Percentiles rank a stretch among this genome's conserved stretches.
phyloP scores from a whole-genome alignment of 2,113 vertebrate species.

The Alethe diademata region DNA sequence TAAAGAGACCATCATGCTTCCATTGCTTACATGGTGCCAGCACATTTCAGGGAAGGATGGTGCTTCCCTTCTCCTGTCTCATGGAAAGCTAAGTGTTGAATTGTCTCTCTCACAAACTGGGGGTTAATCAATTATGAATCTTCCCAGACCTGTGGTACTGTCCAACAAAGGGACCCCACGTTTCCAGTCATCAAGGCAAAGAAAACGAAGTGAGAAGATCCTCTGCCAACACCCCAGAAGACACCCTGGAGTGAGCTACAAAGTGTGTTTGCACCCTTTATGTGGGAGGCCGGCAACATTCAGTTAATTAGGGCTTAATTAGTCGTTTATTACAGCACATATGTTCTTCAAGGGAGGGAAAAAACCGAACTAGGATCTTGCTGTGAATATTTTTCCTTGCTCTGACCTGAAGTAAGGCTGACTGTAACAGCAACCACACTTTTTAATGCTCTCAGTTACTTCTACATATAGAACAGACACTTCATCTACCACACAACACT shows the following conservation, averaged over 20 bases:
- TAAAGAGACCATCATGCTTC: accelerated
- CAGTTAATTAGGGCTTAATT: not conserved
- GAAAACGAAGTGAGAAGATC: not conserved
- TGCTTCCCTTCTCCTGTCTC: not conserved
- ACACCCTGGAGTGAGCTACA: not conserved
- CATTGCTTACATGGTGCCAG: not conserved
- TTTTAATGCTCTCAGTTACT: not conserved
- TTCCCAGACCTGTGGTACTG: accelerated
- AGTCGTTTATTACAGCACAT: not conserved
- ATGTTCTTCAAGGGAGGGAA: not conserved
- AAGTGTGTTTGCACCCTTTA: not conserved
- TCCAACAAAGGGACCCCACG: not conserved
- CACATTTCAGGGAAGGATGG: not conserved
- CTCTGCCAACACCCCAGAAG: not conserved
- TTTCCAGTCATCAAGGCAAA: not conserved
- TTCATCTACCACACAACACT: not conserved
- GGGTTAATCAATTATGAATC: not conserved
- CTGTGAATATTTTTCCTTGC: not conserved
- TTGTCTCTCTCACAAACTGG: accelerated
- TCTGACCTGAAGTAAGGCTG: not conserved
- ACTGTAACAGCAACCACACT: not conserved
- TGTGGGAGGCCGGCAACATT: not conserved
- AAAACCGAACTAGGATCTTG: not conserved
- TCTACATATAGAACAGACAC: not conserved
- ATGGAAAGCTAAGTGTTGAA: not conserved